Percentiles rank a stretch among this genome's conserved stretches.
These are phyloP conservation scores for Sminthopsis crassicaudata DNA, from an alignment of 2,113 vertebrate genomes.

Conservation along the genomic window DNA sequence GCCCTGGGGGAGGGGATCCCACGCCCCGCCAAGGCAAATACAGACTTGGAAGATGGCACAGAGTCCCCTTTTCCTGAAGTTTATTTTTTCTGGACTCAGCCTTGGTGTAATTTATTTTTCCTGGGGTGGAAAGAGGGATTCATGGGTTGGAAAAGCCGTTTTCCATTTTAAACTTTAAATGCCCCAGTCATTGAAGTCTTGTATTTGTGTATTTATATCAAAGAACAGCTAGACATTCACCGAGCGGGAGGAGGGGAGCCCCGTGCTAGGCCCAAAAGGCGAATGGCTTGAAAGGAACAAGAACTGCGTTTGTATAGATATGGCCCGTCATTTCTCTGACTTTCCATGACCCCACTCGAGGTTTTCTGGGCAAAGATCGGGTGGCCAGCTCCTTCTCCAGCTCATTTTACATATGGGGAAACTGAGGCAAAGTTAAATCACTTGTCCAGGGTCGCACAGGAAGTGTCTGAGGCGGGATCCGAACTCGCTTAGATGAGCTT, in stretches of 20 bases:
- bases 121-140: constrained; percentile 30
- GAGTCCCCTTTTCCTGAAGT: neutral
- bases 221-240: neutral
- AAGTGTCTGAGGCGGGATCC: neutral
- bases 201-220: neutral
- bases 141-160: constrained; percentile 25
- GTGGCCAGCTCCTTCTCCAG: neutral
- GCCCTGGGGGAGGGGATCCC: constrained; percentile 18
- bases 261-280: neutral
- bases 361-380: neutral
- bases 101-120: constrained; percentile 42
- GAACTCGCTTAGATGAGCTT: neutral
- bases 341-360: neutral
- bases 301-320: neutral
- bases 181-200: constrained; percentile 4
- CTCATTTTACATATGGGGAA: neutral
- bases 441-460: neutral
- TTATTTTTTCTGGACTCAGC: constrained; percentile 53
- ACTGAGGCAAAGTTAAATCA: neutral
- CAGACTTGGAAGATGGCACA: neutral
- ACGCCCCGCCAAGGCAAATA: neutral
- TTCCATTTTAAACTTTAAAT: constrained; percentile 26
- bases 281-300: neutral
- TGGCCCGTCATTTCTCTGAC: neutral
- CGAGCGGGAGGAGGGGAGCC: neutral